Evolutionary conservation across 2,888 invertebrate genomes (phyloP).

Genomic region (Lacanobia oleracea): DNA sequence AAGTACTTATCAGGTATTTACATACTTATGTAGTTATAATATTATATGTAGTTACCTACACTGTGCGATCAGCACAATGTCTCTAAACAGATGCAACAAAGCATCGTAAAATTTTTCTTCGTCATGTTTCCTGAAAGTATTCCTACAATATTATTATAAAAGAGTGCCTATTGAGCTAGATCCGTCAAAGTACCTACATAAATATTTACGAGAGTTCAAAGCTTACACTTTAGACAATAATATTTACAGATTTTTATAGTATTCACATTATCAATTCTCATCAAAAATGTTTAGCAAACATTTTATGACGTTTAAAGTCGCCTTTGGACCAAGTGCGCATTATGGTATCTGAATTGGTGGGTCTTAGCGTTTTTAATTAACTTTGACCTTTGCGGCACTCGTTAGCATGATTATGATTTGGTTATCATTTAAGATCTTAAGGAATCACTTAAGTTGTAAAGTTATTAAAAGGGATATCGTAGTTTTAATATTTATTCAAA

Average conservation of each 20-base stretch:
- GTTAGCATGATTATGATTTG: constrained; percentile 33
- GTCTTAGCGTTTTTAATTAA: constrained; percentile 38
- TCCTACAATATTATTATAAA: not conserved
- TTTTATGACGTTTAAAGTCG: not conserved
- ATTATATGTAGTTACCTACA: not conserved
- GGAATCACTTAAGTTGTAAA: not conserved
- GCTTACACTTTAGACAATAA: constrained; percentile 41
- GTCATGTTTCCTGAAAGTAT: not conserved
- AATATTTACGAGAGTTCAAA: constrained; percentile 59
- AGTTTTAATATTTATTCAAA: constrained; percentile 1
- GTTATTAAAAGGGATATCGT: constrained; percentile 12
- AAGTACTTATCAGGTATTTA: not conserved
- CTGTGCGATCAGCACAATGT: not conserved
- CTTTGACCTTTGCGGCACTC: constrained; percentile 26
- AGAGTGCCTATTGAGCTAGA: not conserved
- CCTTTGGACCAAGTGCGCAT: not conserved
- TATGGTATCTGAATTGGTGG: constrained; percentile 7
- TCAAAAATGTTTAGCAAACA: constrained; percentile 30
- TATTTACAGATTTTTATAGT: constrained; percentile 38
- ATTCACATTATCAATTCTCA: not conserved
- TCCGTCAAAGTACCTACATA: constrained; percentile 22
- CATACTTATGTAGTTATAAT: too few relatives aligned
- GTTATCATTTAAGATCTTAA: constrained; percentile 19
- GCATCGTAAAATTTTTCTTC: not conserved
- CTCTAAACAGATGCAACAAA: not conserved